Base-by-base conservation (phyloP, 2,113 vertebrate species). In the Dicrurus megarhynchus region DNA sequence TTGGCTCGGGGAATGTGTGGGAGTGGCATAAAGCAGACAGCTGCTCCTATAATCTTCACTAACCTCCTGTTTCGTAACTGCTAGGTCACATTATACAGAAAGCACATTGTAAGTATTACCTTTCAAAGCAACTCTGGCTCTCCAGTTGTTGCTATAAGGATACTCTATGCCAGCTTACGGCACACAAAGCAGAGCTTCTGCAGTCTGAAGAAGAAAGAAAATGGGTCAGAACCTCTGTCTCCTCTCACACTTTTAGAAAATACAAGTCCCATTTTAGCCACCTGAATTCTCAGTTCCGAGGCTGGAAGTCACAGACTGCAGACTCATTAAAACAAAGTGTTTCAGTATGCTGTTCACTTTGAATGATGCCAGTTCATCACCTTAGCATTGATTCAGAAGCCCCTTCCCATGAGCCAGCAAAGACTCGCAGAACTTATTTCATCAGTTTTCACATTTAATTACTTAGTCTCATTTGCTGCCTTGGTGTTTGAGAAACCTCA, bases 11-110 rank as follows among this genome's bases (percentile, higher is more conserved):
- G 93, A 95, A 81, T 10, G 60, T 0, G 3, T 81, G 76, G 78
- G 88, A 96, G 93, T 49, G 52, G 85, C 82, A 59, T 30, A 75
- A 87, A 84, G 80, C 68, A 92, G 71, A 88, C 93, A 97, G 90
- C 96, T 96, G 93, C 26, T 92, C 74, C 87, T 91, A 16, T 86
- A 88, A 86, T 94, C 85, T 93, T 68, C 56, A 6, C 59, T 75
- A 90, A 60, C 94, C 85, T 88, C 83, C 75, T 90, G 79, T 88
- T 95, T 95, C 1, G 1, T 93, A 95, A 93, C 82, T 94, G 79
- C 88, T 84, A 86, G 69, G 73, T 81, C 76, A 76, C 15, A 73
- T 70, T 84, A 84, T 81, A 94, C 37, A 49, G 71, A 93, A 86
- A 88, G 90, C 64, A 80, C 83, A 59, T n/a, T 80, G 39, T 52